phyloP scores from a whole-genome alignment of 2,113 vertebrate genomes.

The Pipa parva region DNA sequence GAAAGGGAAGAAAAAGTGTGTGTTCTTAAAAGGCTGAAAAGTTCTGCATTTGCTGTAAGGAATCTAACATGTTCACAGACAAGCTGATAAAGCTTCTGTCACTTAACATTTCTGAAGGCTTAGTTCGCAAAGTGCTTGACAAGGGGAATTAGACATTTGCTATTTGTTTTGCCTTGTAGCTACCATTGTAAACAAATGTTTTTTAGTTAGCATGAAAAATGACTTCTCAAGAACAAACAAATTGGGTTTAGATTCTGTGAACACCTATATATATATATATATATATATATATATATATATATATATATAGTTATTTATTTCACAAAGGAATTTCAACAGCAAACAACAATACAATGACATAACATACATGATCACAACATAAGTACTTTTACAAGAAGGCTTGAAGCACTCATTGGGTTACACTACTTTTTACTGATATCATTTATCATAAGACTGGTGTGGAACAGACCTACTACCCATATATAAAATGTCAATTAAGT shows the following conservation, averaged over 20 bases:
- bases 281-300: no score
- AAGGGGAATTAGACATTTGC: slow-evolving; percentile 4
- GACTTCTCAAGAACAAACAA: not conserved
- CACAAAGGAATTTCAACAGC: no score
- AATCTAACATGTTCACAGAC: not conserved
- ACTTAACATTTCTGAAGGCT: not conserved
- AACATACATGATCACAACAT: no score
- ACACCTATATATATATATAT: no score
- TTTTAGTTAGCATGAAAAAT: slow-evolving; percentile 1
- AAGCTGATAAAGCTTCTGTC: not conserved
- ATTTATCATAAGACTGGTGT: no score
- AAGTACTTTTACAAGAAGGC: no score
- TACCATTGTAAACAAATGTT: not conserved
- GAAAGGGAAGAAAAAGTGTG: not conserved
- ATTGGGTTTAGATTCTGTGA: not conserved
- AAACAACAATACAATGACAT: no score
- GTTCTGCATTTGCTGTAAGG: slow-evolving; percentile 2
- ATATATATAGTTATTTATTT: no score
- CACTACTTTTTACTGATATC: no score
- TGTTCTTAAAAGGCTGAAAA: slow-evolving; percentile 5
- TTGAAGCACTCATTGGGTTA: no score
- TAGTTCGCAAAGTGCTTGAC: slow-evolving; percentile 1
- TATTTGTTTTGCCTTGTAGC: not conserved
- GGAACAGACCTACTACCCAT: no score
- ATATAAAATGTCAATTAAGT: no score